Evolutionary conservation across 2,113 vertebrate genomes (phyloP).

Genomic region (Bungarus multicinctus): DNA sequence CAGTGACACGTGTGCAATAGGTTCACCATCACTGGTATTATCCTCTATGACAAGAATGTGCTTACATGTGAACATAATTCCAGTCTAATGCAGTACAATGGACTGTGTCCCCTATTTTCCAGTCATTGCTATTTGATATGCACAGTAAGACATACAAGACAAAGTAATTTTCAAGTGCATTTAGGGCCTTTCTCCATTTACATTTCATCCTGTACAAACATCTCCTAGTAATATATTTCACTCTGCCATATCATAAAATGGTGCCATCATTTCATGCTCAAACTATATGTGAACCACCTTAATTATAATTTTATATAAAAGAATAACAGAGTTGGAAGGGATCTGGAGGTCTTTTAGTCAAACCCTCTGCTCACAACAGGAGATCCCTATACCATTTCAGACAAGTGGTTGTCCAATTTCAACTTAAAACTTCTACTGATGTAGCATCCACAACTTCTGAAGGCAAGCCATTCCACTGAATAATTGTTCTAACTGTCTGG

Average conservation of each 20-base stretch:
- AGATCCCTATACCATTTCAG: background rate
- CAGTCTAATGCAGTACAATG: background rate
- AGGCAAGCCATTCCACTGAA: background rate
- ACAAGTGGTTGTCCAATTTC: background rate
- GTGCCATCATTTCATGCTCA: background rate
- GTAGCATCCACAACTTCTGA: background rate
- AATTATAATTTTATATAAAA: background rate
- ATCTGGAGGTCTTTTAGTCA: background rate
- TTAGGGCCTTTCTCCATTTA: background rate
- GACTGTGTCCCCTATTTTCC: background rate
- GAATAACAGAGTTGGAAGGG: background rate
- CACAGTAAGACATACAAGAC: background rate
- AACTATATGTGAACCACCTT: background rate
- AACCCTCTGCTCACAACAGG: background rate
- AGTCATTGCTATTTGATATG: background rate
- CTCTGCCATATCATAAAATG: background rate
- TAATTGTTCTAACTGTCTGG: background rate
- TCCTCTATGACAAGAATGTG: background rate
- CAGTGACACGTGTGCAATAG: too few relatives aligned
- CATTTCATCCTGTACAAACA: background rate
- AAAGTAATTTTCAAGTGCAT: background rate
- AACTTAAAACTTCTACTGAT: background rate
- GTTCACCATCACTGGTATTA: background rate
- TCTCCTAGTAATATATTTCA: background rate
- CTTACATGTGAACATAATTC: background rate